Base-by-base conservation (phyloP, 1,140 invertebrate species). In the Pantala flavescens region DNA sequence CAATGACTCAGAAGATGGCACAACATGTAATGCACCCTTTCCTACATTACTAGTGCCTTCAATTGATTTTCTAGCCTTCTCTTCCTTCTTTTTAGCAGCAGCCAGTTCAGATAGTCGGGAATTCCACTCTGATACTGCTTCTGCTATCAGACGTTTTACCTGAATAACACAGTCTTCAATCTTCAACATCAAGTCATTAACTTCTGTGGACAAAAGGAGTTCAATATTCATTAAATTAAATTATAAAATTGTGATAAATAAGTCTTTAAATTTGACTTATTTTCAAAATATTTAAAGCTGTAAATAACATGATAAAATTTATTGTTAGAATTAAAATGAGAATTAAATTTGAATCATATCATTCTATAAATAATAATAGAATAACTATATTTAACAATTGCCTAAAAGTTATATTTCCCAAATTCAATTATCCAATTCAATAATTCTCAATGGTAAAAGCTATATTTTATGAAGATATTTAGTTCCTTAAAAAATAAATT, bases 81-180 rank as follows among this genome's bases (percentile, higher is more conserved):
- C 85, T 71, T 88, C 87, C 77, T 85, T 87, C 73, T 85, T 84
- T 28, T 80, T 73, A 23, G 76, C 77, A 49, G 83, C 74, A 42
- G 73, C 73, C 19, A 84, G 80, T 71, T 85, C 84, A 76, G 83
- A 80, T 14, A 92, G 82, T 76, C 86, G 84, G n/a, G 78, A 75
- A 78, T 92, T 92, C 91, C 91, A 93, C 12, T 80, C 83, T 2
- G 83, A 83, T 0, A 90, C 87, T 0, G 86, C 84, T 77, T 92
- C 90, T 0, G 86, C 86, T 63, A 92, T 87, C 14, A 86, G 77
- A 75, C 86, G 82, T 79, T 90, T 90, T 10, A 91, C 79, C 36
- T 86, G 83, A 0, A 88, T 87, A n/a, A 91, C 81, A 16, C 84
- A 82, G 79, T 91, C 90, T 43, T 87, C 85, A 7, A 91, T 85